phyloP scores from a whole-genome alignment of 2,113 vertebrate genomes.

The Leucoraja erinaceus region DNA sequence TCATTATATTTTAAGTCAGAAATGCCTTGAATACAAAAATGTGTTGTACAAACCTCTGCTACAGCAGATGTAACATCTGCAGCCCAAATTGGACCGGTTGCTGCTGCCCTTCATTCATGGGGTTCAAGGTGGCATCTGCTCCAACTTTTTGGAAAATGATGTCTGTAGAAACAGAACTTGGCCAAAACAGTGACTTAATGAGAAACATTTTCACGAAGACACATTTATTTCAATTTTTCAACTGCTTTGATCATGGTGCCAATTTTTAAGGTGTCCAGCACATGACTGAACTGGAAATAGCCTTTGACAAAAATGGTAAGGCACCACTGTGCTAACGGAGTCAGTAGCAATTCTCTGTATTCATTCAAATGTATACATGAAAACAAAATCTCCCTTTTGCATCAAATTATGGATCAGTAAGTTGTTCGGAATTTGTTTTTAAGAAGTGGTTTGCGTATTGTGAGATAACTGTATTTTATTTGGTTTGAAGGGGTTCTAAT shows the following conservation, averaged over 20 bases:
- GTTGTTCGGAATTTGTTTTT: not conserved
- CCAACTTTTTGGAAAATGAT: not conserved
- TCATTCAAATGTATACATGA: not conserved
- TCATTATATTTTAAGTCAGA: not conserved
- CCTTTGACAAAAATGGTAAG: not conserved
- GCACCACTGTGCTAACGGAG: not conserved
- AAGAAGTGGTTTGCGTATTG: not conserved
- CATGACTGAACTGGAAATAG: not conserved
- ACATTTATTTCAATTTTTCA: not conserved
- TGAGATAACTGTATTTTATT: not conserved
- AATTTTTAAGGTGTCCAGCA: not conserved
- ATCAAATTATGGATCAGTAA: not conserved
- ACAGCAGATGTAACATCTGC: slow-evolving; percentile 30
- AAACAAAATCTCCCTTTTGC: not conserved
- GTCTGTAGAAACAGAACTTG: not conserved
- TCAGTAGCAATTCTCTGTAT: not conserved
- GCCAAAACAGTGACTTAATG: not conserved
- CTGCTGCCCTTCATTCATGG: slow-evolving; percentile 14
- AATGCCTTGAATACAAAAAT: not conserved
- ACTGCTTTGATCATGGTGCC: not conserved
- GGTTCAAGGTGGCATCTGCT: not conserved
- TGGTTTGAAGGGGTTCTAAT: not conserved
- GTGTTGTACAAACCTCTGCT: not conserved
- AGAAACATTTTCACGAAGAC: not conserved
- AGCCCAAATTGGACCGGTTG: not conserved